A percentile compares a stretch with the other conserved stretches of the same genome.
These are phyloP conservation scores for Berghia stephanieae DNA, from an alignment of 1,140 invertebrate genomes.

Conservation along the genomic window DNA sequence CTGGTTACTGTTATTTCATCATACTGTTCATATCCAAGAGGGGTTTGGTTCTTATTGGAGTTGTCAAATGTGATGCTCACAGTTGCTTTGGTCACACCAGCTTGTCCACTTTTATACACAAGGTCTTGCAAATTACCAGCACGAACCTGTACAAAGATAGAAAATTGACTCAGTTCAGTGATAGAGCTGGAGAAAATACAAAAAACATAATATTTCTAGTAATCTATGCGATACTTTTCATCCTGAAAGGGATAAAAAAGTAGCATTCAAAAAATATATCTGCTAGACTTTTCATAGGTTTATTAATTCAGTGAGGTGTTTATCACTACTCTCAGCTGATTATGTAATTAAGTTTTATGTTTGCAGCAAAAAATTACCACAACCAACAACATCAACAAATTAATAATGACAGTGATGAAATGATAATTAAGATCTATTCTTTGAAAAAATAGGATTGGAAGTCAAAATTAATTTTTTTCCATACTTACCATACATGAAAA, in stretches of 20 bases:
- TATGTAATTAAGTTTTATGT: too few relatives aligned
- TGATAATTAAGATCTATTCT: background rate
- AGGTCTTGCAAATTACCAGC: constrained; percentile 90
- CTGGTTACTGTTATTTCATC: constrained; percentile 93
- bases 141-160: constrained; percentile 89
- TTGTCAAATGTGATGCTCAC: constrained; percentile 98
- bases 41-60: constrained; percentile 81
- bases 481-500: too few relatives aligned
- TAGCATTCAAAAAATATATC: too few relatives aligned
- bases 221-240: too few relatives aligned
- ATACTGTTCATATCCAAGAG: constrained; percentile 91
- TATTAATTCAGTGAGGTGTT: too few relatives aligned
- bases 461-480: background rate
- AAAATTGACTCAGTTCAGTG: background rate
- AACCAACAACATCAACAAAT: too few relatives aligned
- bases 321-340: too few relatives aligned
- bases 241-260: too few relatives aligned
- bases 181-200: background rate
- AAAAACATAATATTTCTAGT: background rate
- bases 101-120: constrained; percentile 97
- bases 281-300: too few relatives aligned
- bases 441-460: too few relatives aligned
- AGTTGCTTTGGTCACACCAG: constrained; percentile 93
- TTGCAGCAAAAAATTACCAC: too few relatives aligned
- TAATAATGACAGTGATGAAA: too few relatives aligned